Percentiles rank a stretch among this genome's conserved stretches.
Conservation (phyloP, 1,140 invertebrate species). For the Euwallacea similis region DNA sequence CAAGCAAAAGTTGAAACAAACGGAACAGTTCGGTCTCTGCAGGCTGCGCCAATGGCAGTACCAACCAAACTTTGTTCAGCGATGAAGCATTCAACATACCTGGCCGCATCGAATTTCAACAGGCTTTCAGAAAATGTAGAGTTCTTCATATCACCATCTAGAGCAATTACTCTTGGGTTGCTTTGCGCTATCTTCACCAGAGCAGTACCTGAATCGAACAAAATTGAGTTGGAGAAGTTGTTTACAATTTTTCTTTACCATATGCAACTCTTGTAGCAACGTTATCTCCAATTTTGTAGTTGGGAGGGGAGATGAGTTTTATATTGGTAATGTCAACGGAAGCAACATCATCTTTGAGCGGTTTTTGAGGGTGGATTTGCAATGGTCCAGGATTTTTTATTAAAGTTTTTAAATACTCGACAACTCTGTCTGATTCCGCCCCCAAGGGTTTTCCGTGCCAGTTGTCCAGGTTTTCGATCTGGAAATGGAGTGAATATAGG, state of each 20-base stretch:
- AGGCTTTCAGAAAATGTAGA: constrained; percentile 96
- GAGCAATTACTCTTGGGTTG: constrained; percentile 83
- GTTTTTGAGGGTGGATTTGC: constrained; percentile 64
- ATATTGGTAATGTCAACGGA: constrained; percentile 73
- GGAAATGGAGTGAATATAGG: not conserved
- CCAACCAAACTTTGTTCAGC: constrained; percentile 98
- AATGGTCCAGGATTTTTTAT: constrained; percentile 66
- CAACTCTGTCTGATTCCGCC: constrained; percentile 71
- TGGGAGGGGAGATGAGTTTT: constrained; percentile 79
- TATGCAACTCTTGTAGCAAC: constrained; percentile 95
- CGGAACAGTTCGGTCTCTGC: constrained; percentile 83
- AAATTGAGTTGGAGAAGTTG: not conserved
- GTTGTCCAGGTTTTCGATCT: constrained; percentile 89
- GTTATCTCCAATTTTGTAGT: constrained; percentile 77
- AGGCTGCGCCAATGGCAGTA: constrained; percentile 90
- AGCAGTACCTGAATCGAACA: constrained; percentile 60
- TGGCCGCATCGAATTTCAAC: constrained; percentile 69
- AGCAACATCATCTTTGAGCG: constrained; percentile 71
- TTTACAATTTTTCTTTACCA: constrained; percentile 58
- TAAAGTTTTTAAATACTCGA: constrained; percentile 69
- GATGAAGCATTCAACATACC: constrained; percentile 98
- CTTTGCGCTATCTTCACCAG: constrained; percentile 85
- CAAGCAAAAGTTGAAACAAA: constrained; percentile 97
- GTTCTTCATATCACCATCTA: constrained; percentile 98
- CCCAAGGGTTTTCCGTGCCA: constrained; percentile 98